Conservation (phyloP, 2,797 vertebrate species). For the Danio choprae region DNA sequence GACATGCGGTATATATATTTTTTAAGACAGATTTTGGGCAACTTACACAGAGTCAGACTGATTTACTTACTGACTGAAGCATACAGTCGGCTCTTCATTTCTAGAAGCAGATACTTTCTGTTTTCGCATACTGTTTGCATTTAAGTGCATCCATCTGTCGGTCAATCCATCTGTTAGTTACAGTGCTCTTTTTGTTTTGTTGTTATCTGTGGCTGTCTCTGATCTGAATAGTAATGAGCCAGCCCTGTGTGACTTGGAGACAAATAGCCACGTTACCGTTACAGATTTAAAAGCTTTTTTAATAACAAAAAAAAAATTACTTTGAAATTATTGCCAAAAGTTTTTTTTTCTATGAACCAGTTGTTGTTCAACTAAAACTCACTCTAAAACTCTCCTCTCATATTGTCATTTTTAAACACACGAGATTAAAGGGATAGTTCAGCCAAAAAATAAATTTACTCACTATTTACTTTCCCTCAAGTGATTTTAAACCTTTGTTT, state of each 20-base stretch:
- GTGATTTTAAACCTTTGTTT: too few relatives aligned
- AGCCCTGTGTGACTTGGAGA: not conserved
- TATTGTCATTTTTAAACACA: too few relatives aligned
- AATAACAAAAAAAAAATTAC: too few relatives aligned
- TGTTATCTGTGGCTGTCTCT: not conserved
- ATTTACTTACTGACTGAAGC: not conserved
- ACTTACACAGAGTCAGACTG: not conserved
- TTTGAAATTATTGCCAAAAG: too few relatives aligned
- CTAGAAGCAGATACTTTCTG: not conserved
- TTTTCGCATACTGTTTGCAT: not conserved
- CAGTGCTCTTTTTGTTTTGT: not conserved
- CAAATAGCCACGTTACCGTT: not conserved
- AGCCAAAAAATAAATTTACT: too few relatives aligned
- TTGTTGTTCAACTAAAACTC: too few relatives aligned
- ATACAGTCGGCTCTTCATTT: not conserved
- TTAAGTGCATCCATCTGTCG: slow-evolving; percentile 19
- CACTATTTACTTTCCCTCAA: too few relatives aligned
- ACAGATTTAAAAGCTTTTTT: too few relatives aligned
- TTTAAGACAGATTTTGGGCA: not conserved
- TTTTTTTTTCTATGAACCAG: too few relatives aligned
- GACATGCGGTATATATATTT: too few relatives aligned
- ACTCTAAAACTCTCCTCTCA: too few relatives aligned
- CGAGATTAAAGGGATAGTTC: too few relatives aligned
- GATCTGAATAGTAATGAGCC: slow-evolving; percentile 20
- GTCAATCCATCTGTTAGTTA: not conserved